Evolutionary conservation across 2,797 vertebrate genomes (phyloP).

Genomic region (Pagetopsis macropterus): DNA sequence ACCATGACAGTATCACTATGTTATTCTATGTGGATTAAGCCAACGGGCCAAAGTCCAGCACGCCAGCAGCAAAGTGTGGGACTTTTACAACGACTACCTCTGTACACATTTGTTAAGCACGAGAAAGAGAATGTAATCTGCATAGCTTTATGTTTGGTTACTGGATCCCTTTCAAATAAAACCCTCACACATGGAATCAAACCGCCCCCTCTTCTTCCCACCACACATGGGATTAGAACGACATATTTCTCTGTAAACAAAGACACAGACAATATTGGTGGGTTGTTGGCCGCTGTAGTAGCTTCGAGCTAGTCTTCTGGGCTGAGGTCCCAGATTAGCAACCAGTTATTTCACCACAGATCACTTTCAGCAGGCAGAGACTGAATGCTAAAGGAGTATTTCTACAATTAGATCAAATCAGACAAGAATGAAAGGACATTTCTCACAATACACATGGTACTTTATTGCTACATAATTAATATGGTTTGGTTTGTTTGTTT

Average conservation of each 20-base stretch:
- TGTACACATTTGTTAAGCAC: conserved; percentile 36
- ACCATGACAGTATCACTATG: neutral
- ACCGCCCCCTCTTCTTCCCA: conserved; percentile 70
- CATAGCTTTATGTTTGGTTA: conserved; percentile 58
- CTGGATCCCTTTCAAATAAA: conserved; percentile 58
- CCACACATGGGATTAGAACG: conserved; percentile 71
- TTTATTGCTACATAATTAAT: conserved; percentile 29
- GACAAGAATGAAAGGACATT: conserved; percentile 20
- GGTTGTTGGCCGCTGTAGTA: conserved; percentile 62
- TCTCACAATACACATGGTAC: neutral
- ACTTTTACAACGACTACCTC: conserved; percentile 50
- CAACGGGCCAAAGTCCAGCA: conserved; percentile 25
- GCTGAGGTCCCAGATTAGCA: conserved; percentile 70
- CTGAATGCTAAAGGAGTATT: conserved; percentile 18
- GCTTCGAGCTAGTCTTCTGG: conserved; percentile 68
- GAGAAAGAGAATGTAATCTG: conserved; percentile 60
- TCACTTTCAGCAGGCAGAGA: conserved; percentile 34
- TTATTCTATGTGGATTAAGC: neutral
- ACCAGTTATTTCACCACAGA: conserved; percentile 37
- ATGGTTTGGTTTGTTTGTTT: conserved; percentile 1
- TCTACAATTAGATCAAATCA: conserved; percentile 23
- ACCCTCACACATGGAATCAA: conserved; percentile 62
- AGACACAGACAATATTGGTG: conserved; percentile 70
- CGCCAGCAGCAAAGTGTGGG: conserved; percentile 33
- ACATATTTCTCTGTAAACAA: conserved; percentile 74